Evolutionary conservation across 2,888 invertebrate species (phyloP).

Genomic region (Phasia obesa): DNA sequence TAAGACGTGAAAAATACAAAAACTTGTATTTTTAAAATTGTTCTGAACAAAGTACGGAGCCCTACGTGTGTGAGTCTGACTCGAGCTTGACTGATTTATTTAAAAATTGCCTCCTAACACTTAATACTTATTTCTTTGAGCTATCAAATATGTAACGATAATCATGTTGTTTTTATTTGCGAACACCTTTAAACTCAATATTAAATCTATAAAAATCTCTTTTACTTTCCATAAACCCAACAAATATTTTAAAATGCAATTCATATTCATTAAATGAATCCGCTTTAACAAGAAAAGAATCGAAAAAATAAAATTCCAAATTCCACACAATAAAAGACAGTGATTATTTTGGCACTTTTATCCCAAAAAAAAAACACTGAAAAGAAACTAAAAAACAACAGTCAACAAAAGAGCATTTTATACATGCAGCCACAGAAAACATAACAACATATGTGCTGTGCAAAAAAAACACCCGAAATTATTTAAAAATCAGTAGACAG

Average conservation of each 20-base stretch:
- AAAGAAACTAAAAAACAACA: slow-evolving; percentile 9
- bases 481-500: slow-evolving; percentile 57
- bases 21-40: too few species aligned
- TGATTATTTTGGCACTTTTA: slow-evolving; percentile 52
- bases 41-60: too few species aligned
- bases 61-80: too few species aligned
- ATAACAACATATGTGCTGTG: background rate
- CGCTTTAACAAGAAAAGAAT: background rate
- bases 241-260: background rate
- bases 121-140: too few species aligned
- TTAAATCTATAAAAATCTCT: too few species aligned
- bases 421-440: slow-evolving; percentile 34
- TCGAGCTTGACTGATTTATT: too few species aligned
- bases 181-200: too few species aligned
- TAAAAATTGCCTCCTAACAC: too few species aligned
- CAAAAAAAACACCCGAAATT: slow-evolving; percentile 27
- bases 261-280: slow-evolving; percentile 26
- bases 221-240: background rate
- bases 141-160: too few species aligned
- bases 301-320: slow-evolving; percentile 1
- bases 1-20: too few species aligned
- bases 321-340: slow-evolving; percentile 28
- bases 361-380: background rate
- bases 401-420: slow-evolving; percentile 42
- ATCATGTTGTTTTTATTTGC: too few species aligned